Base-by-base conservation (phyloP, 2,113 vertebrate genomes). In the Fulica atra region DNA sequence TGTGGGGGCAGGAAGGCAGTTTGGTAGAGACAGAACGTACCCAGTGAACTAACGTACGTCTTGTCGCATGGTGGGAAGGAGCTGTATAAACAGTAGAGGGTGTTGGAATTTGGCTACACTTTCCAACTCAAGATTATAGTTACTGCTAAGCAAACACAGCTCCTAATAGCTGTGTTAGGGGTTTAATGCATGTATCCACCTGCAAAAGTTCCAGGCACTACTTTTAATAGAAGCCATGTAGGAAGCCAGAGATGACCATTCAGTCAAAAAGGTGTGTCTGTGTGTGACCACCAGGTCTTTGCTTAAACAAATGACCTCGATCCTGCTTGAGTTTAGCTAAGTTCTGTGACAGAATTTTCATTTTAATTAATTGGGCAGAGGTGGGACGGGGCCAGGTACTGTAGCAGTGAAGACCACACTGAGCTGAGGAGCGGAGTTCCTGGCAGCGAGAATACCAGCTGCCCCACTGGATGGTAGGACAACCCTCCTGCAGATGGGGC, bases 81-180 rank as follows among this genome's bases (percentile, higher is more conserved):
- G 86, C 92, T 95, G 92, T 77, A 96, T 95, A 94, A 97, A 88
- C 86, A 93, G 93, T 72, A 95, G 96, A 95, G 93, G 94, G 89
- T 95, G 96, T 96, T 96, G 93, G 96, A 95, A 97, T 89, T 91
- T 96, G 95, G 96, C 95, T 96, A 95, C 89, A 26, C 93, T 92
- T 95, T 95, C 96, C 93, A 96, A 76, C 94, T 96, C 61, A 26
- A 26, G 91, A 87, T 95, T 92, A 87, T 61, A 92, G 83, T 88
- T 96, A 87, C 93, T 93, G 93, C 95, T 93, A 71, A 94, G 88
- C 85, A 96, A 96, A 77, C 83, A 44, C 66, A 29, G 96, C 92
- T 95, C 81, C 95, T 96, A 96, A 95, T 94, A 94, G 95, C 95
- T 96, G 16, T 79, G 86, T 84, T 96, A 86, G 93, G 88, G 94